Conservation (phyloP, 2,888 invertebrate genomes). For the Nebria salina region DNA sequence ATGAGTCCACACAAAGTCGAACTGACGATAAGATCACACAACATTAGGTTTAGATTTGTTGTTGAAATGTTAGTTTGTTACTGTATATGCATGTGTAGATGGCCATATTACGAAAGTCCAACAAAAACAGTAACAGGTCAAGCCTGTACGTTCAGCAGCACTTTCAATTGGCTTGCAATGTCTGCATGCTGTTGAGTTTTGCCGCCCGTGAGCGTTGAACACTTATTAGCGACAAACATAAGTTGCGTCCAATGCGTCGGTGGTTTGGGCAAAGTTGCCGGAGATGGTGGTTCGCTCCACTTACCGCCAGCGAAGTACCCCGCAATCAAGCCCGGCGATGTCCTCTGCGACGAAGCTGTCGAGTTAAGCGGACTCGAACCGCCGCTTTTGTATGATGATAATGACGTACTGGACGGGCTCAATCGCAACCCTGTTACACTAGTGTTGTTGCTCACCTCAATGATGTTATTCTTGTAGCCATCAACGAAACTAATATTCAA, state of each 20-base stretch:
- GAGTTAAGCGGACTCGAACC: conserved; percentile 33
- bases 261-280: conserved; percentile 76
- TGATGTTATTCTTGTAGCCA: conserved; percentile 1
- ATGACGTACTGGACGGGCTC: conserved; percentile 17
- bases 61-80: not conserved
- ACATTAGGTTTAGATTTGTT: conserved; percentile 1
- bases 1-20: conserved; percentile 15
- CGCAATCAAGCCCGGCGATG: conserved; percentile 60
- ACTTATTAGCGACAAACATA: conserved; percentile 73
- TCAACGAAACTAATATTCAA: not conserved
- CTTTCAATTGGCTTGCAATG: conserved; percentile 59
- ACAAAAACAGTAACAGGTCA: conserved; percentile 53
- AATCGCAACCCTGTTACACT: conserved; percentile 15
- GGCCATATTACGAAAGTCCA: not conserved
- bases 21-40: not conserved
- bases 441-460: conserved; percentile 12
- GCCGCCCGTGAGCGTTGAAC: conserved; percentile 64
- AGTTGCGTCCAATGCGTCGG: conserved; percentile 78
- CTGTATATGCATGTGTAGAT: not conserved
- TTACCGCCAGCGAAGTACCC: conserved; percentile 74
- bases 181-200: conserved; percentile 55
- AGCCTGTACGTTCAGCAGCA: conserved; percentile 62
- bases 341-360: conserved; percentile 52
- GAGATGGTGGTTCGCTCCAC: conserved; percentile 77
- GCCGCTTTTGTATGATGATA: not conserved